Evolutionary conservation across 2,797 vertebrate genomes (phyloP).

Genomic region (Lutjanus argentimaculatus): DNA sequence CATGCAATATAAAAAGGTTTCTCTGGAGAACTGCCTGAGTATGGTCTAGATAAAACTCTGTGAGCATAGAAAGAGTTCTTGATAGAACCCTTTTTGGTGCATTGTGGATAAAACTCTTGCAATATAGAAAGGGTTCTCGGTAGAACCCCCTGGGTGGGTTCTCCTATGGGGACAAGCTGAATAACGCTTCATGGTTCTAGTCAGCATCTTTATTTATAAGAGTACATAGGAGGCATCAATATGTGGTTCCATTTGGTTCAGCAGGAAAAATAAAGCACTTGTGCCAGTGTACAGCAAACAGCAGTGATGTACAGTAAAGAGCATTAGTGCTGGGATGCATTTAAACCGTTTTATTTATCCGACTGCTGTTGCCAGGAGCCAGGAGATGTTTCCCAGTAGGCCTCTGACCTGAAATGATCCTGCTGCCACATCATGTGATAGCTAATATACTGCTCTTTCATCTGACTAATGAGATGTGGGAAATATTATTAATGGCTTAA

Average conservation of each 20-base stretch:
- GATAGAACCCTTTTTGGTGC: too few species aligned
- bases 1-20: too few species aligned
- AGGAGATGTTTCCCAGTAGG: conserved; percentile 32
- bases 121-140: too few species aligned
- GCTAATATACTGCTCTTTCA: conserved; percentile 16
- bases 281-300: background rate
- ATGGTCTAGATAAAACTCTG: too few species aligned
- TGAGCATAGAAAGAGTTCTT: too few species aligned
- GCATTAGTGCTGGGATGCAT: conserved; percentile 24
- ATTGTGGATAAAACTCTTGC: too few species aligned
- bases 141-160: too few species aligned
- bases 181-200: too few species aligned
- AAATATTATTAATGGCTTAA: background rate
- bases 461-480: conserved; percentile 33
- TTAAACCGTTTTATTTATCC: conserved; percentile 37
- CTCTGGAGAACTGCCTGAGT: too few species aligned
- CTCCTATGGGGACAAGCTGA: too few species aligned
- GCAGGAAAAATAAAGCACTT: conserved; percentile 16
- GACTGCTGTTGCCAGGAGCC: conserved; percentile 40
- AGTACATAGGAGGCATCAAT: conserved; percentile 21
- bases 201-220: too few species aligned
- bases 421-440: background rate
- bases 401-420: conserved; percentile 34
- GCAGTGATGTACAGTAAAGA: conserved; percentile 14
- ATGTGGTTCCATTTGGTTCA: conserved; percentile 26